These are phyloP conservation scores for Nasonovia ribisnigri DNA, from an alignment of 2,888 invertebrate species.

Conservation along the genomic window DNA sequence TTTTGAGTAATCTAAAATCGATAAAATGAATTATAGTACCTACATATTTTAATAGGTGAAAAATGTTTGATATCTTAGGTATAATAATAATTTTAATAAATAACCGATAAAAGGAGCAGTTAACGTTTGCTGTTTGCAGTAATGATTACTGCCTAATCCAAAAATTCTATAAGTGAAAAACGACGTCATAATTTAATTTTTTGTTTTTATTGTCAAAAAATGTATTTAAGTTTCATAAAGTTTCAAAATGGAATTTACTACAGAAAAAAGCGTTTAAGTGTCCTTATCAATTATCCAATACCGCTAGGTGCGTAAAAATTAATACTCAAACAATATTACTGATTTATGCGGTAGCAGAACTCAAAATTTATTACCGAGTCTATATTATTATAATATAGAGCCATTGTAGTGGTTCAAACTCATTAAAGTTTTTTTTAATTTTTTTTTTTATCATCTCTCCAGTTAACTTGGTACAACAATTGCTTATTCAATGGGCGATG, in stretches of 20 bases:
- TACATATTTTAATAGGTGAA: neutral
- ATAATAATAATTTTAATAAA: neutral
- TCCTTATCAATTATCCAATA: neutral
- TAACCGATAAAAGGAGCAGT: neutral
- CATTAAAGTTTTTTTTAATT: neutral
- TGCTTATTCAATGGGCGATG: constrained; percentile 25
- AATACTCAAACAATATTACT: neutral
- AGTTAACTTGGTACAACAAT: neutral
- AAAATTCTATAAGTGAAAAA: neutral
- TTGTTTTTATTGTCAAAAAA: neutral
- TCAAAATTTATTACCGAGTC: neutral
- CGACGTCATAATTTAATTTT: neutral
- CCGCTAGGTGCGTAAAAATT: neutral
- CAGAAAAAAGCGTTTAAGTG: neutral
- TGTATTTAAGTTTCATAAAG: neutral
- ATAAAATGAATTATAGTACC: neutral
- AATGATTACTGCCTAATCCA: neutral
- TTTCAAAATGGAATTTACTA: neutral
- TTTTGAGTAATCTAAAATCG: neutral
- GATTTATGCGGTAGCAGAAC: neutral
- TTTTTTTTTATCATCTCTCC: neutral
- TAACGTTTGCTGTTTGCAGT: neutral
- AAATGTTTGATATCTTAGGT: neutral
- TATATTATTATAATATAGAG: neutral
- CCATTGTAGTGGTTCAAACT: neutral